Base-by-base conservation (phyloP, 2,113 vertebrate genomes). In the Psittacara wagleri region DNA sequence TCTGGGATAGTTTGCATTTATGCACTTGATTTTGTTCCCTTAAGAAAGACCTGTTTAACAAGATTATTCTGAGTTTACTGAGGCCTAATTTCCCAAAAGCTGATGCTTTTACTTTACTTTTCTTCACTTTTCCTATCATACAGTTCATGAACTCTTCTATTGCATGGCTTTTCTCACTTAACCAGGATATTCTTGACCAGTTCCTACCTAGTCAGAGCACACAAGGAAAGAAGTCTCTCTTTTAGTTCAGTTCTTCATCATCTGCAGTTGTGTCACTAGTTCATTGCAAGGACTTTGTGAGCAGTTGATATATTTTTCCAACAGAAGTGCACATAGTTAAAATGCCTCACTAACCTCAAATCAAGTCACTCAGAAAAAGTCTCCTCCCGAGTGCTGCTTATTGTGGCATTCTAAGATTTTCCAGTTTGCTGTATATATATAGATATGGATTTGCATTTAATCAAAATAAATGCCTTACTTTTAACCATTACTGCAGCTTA, bases 391-490 rank as follows among this genome's bases (percentile, higher is more conserved):
- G 17, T 0, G 0, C 19, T 46, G 41, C 33, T 74, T 28, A 7
- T 49, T 74, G 15, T 7, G 90, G 11, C 13, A 67, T 39, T 66
- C 28, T n/a, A 54, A 17, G 19, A 68, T 86, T 88, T 92, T 86
- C 83, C 13, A 28, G 62, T 76, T 91, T 77, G 14, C 46, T 94
- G 33, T 9, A 63, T 37, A 59, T 59, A 61, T 24, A 57, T 51
- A 85, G 46, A 76, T 59, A 92, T 12, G 88, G 83, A 86, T 94
- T 92, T 92, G 27, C 49, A 70, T 90, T 92, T 94, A 86, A 94
- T 82, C 29, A 95, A 95, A 95, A 88, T 72, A 73, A 86, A 88
- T 90, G 93, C 57, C 59, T 91, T 92, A 85, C 20, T 86, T 82
- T 91, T 83, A 83, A 35, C 31, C 44, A 52, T 75, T 82, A 48